These are phyloP conservation scores for Phaethon lepturus DNA, from an alignment of 2,113 vertebrate species.

Conservation along the genomic window DNA sequence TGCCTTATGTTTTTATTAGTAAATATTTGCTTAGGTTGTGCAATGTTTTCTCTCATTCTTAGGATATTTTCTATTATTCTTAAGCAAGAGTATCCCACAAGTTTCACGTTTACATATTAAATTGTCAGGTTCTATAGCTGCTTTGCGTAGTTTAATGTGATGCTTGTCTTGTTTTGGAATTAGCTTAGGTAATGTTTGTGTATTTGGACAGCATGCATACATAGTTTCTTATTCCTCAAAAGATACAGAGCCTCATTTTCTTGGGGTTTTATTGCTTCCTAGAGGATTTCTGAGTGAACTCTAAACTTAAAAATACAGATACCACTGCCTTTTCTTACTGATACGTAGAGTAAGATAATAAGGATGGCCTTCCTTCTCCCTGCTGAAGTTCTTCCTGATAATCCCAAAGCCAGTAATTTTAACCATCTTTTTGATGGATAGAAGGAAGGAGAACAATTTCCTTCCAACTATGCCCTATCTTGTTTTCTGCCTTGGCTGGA, in stretches of 20 bases:
- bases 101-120: background rate
- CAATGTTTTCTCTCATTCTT: background rate
- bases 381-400: background rate
- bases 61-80: background rate
- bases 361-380: background rate
- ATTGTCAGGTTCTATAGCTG: background rate
- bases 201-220: background rate
- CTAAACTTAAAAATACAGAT: background rate
- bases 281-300: background rate
- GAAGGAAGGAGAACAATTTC: background rate
- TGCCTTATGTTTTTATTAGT: constrained; percentile 42
- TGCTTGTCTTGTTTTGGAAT: background rate
- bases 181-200: background rate
- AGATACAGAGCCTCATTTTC: background rate
- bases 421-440: background rate
- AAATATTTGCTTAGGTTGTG: background rate
- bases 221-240: background rate
- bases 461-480: background rate
- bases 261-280: background rate
- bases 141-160: background rate
- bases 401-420: background rate
- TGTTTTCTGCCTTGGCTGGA: background rate
- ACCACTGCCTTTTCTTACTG: background rate
- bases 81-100: background rate
- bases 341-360: background rate